A percentile compares a stretch with the other conserved stretches of the same genome.
Evolutionary conservation across 2,888 invertebrate species (phyloP).

Genomic region (Ditula angustiorana): DNA sequence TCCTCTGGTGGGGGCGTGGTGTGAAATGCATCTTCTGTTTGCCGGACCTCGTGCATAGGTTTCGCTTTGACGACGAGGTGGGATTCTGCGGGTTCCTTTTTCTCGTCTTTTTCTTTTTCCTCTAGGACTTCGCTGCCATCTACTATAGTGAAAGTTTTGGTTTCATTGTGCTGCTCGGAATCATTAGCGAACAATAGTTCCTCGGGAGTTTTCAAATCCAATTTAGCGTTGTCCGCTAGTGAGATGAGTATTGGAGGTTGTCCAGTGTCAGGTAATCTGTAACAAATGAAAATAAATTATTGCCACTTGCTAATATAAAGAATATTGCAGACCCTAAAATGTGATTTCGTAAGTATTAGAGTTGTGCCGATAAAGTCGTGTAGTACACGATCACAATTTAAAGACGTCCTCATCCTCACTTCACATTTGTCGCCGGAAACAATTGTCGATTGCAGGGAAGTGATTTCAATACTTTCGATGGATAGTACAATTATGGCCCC

Average conservation of each 20-base stretch:
- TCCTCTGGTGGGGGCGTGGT: slow-evolving; percentile 55
- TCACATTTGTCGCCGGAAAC: slow-evolving; percentile 11
- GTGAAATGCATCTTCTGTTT: slow-evolving; percentile 70
- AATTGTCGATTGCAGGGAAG: slow-evolving; percentile 22
- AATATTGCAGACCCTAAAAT: too few relatives aligned
- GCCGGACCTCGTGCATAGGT: slow-evolving; percentile 73
- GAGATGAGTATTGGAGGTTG: slow-evolving; percentile 86
- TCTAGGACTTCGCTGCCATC: slow-evolving; percentile 62
- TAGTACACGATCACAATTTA: not conserved
- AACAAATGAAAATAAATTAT: slow-evolving; percentile 51
- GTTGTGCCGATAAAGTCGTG: not conserved
- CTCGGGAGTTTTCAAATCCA: slow-evolving; percentile 85
- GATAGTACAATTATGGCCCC: slow-evolving; percentile 32
- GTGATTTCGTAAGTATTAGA: not conserved
- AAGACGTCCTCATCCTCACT: slow-evolving; percentile 6
- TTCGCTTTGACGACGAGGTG: slow-evolving; percentile 74
- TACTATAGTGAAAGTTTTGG: slow-evolving; percentile 70
- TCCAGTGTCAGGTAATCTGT: slow-evolving; percentile 87
- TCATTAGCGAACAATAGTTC: slow-evolving; percentile 81
- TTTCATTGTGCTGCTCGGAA: slow-evolving; percentile 75
- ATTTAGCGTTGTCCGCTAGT: slow-evolving; percentile 86
- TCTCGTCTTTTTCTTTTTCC: slow-evolving; percentile 51
- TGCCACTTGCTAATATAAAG: not conserved
- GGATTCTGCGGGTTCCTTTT: slow-evolving; percentile 67
- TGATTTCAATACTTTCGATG: slow-evolving; percentile 23